A percentile compares a stretch with the other conserved stretches of the same genome.
Conservation (phyloP, 1,140 invertebrate species). For the Rhagoletis zephyria region DNA sequence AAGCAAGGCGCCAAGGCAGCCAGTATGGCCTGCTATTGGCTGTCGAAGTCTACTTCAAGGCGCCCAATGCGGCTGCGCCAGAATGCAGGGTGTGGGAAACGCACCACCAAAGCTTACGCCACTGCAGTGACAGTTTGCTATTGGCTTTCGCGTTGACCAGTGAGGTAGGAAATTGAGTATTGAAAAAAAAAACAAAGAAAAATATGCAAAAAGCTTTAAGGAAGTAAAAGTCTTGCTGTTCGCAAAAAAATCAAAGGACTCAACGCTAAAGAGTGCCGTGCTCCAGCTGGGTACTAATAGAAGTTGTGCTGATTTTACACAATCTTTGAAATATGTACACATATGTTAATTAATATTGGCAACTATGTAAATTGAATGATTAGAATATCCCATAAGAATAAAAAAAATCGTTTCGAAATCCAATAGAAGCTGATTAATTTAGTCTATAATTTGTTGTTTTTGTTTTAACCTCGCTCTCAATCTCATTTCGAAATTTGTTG, state of each 20-base stretch:
- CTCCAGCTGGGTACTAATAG: too few species aligned
- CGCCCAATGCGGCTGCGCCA: constrained; percentile 30
- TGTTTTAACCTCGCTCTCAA: constrained; percentile 36
- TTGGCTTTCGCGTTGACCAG: neutral
- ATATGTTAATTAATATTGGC: too few species aligned
- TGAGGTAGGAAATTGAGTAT: neutral
- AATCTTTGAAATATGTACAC: too few species aligned
- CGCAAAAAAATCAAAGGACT: too few species aligned
- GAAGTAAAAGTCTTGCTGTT: too few species aligned
- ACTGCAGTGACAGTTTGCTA: neutral
- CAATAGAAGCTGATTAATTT: neutral
- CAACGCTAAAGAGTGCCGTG: too few species aligned
- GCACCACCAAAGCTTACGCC: constrained; percentile 5
- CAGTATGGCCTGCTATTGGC: neutral
- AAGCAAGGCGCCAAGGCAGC: neutral
- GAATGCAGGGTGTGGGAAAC: neutral
- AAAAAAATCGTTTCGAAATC: neutral
- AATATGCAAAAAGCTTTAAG: neutral
- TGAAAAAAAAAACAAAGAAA: neutral
- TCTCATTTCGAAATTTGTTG: neutral
- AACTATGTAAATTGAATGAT: too few species aligned
- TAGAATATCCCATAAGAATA: too few species aligned
- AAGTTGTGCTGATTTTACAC: too few species aligned
- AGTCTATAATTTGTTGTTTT: neutral
- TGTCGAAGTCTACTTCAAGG: constrained; percentile 26